phyloP scores from a whole-genome alignment of 2,113 vertebrate species.

The Entelurus aequoreus region DNA sequence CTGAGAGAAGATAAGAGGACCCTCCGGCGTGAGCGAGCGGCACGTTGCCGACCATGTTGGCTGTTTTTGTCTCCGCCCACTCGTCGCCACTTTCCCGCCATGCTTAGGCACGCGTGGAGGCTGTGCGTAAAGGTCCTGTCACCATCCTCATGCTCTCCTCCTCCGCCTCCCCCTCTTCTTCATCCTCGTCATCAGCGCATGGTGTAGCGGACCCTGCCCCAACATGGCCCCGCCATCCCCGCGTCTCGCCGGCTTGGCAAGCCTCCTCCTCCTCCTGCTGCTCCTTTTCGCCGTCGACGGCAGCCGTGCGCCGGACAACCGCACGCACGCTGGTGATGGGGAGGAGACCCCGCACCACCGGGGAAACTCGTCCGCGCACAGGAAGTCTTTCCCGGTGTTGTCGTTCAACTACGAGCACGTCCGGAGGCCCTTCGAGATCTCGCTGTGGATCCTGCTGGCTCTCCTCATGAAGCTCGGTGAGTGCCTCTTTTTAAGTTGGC shows the following conservation, averaged over 20 bases:
- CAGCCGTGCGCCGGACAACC: constrained; percentile 18
- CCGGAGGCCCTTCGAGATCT: constrained; percentile 82
- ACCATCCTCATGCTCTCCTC: constrained; percentile 13
- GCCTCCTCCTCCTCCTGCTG: not conserved
- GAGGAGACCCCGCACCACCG: constrained; percentile 1
- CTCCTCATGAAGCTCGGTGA: constrained; percentile 95
- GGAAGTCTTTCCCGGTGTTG: constrained; percentile 84
- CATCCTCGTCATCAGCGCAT: constrained; percentile 19
- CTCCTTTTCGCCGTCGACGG: not conserved
- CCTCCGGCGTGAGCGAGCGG: not conserved
- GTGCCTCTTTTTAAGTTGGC: constrained; percentile 32
- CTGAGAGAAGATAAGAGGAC: no score
- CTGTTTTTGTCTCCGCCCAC: not conserved
- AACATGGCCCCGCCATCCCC: constrained; percentile 2
- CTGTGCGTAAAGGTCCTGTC: constrained; percentile 31
- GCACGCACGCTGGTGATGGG: not conserved
- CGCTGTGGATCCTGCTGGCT: constrained; percentile 92
- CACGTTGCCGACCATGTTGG: not conserved
- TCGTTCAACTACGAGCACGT: constrained; percentile 77
- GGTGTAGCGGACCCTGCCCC: constrained; percentile 2
- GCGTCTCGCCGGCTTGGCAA: not conserved
- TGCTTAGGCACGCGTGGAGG: constrained; percentile 8
- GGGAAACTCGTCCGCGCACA: constrained; percentile 22
- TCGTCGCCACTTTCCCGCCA: not conserved
- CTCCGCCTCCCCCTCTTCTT: constrained; percentile 2